Conservation (phyloP, 64 coral and sea anemone genomes). For the Hydrozoanthus tunicans region DNA sequence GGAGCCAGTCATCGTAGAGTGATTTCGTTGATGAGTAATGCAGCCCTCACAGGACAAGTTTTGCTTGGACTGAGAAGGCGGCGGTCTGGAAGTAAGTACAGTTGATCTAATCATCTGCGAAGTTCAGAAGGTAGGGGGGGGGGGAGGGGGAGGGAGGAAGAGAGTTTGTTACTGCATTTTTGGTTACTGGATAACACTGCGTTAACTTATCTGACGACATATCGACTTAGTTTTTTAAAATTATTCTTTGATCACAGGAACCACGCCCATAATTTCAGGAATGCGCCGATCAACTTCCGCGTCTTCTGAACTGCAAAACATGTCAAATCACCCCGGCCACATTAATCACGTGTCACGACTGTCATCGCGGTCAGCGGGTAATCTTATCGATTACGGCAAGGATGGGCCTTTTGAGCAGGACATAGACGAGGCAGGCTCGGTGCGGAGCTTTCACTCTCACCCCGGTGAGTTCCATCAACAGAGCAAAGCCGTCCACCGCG, state of each 20-base stretch:
- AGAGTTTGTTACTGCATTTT: no score
- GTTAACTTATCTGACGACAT: no score
- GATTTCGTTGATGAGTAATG: conserved; percentile 91
- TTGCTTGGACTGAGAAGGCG: conserved; percentile 72
- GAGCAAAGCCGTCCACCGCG: conserved; percentile 26
- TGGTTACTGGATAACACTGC: no score
- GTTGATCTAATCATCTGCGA: neutral
- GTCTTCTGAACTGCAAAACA: conserved; percentile 53
- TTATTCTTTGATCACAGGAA: conserved; percentile 46
- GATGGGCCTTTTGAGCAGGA: neutral
- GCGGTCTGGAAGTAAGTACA: conserved; percentile 81
- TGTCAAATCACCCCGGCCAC: conserved; percentile 31
- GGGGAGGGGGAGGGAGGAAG: no score
- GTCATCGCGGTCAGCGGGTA: conserved; percentile 80
- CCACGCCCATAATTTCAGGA: conserved; percentile 39
- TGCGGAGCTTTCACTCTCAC: conserved; percentile 46
- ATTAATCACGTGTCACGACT: conserved; percentile 57
- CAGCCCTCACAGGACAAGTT: conserved; percentile 65
- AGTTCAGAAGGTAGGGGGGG: neutral
- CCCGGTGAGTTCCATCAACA: conserved; percentile 16
- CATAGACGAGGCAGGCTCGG: conserved; percentile 13
- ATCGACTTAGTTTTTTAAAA: neutral
- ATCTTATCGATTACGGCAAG: conserved; percentile 60
- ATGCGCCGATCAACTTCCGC: conserved; percentile 67
- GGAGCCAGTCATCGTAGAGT: conserved; percentile 80